Evolutionary conservation across 2,888 invertebrate genomes (phyloP), one percentile per base, ranked within the genome.

Genomic region (Tinea trinotella): DNA sequence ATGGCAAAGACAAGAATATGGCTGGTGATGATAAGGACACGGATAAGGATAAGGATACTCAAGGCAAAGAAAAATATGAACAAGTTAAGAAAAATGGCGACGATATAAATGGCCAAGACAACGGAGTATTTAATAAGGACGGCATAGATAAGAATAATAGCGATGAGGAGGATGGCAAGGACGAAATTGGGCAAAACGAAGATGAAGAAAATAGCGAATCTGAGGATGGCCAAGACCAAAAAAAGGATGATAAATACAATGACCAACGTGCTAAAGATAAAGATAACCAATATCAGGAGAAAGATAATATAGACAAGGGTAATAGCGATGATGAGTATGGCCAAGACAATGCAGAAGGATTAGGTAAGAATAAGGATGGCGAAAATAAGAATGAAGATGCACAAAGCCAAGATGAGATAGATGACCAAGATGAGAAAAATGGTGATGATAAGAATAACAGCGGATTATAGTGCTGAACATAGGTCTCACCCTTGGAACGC

Each of bases 31-130:
- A n/a, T n/a, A 22, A 48, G 48, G 48, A 46, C 24, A 54, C 18
- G 54, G 40, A 40, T n/a, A 40, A 22, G 35, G 49, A 44, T 34
- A 24, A 54, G 49, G 49, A n/a, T n/a, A n/a, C n/a, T n/a, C n/a
- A n/a, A n/a, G n/a, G n/a, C n/a, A n/a, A n/a, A n/a, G n/a, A n/a
- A n/a, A n/a, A n/a, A n/a, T n/a, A n/a, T n/a, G n/a, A n/a, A n/a
- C n/a, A n/a, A n/a, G n/a, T n/a, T n/a, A n/a, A n/a, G n/a, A n/a
- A 36, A n/a, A 12, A 36, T 6, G 12, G 12, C 4, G 36, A 36
- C n/a, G n/a, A n/a, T n/a, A n/a, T n/a, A n/a, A n/a, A n/a, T n/a
- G n/a, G n/a, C n/a, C n/a, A 35, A 35, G 6, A 24, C 24, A 24
- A 35, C 3, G 35, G 35, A 7, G 35, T 4, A 7, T 10, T 35